phyloP scores from a whole-genome alignment of 2,797 vertebrate genomes.

The Lagothrix lagotricha region DNA sequence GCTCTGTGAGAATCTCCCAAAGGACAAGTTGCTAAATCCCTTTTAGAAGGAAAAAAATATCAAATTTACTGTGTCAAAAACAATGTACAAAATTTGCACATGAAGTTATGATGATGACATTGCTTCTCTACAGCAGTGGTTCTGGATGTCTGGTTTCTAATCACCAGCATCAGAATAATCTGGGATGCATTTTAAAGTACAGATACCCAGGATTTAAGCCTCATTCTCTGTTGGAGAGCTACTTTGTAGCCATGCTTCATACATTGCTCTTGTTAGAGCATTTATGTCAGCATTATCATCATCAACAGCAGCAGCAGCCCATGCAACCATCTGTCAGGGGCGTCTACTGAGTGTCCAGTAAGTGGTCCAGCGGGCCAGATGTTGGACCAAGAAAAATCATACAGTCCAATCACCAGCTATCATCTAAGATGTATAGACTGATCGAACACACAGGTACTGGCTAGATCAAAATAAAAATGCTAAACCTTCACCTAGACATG shows the following conservation, averaged over 20 bases:
- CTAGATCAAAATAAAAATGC: neutral
- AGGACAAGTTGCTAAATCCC: conserved; percentile 56
- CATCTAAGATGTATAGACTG: neutral
- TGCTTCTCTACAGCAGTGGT: neutral
- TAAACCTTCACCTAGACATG: neutral
- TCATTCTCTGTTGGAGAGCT: neutral
- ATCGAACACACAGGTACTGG: neutral
- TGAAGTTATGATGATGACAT: neutral
- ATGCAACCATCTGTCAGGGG: neutral
- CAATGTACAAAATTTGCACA: neutral
- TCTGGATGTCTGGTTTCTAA: neutral
- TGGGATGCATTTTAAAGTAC: neutral
- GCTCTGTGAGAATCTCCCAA: neutral
- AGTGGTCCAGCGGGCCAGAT: neutral
- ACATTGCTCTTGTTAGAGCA: neutral
- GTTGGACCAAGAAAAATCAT: neutral
- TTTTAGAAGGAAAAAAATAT: conserved; percentile 19
- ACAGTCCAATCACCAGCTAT: neutral
- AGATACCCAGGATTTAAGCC: neutral
- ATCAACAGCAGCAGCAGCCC: neutral
- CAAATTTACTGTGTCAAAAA: conserved; percentile 9
- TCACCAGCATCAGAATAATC: neutral
- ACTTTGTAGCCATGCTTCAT: neutral
- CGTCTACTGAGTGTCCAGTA: neutral
- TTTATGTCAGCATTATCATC: neutral